Evolutionary conservation across 1,140 invertebrate genomes (phyloP), one percentile per base, ranked within the genome.

Genomic region (Macrotrachela quadricornifera): DNA sequence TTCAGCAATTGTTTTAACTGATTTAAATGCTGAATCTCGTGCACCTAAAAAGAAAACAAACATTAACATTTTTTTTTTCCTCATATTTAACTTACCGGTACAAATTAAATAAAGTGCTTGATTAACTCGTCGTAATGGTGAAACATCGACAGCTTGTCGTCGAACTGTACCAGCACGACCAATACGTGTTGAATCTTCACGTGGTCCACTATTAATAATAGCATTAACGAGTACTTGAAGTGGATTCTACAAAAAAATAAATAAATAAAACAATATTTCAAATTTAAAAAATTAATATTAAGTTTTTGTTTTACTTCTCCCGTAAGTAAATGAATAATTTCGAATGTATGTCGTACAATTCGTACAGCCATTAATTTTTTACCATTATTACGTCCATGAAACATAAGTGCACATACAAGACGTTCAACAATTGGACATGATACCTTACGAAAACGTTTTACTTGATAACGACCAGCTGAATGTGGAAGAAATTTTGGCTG

Each of bases 291-390:
- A n/a, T n/a, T n/a, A n/a, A n/a, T 10, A 6, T 21, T 14, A 14
- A 43, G 6, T 44, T 21, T 15, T n/a, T n/a, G n/a, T 45, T 30
- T 50, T 73, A 87, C 85, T 74, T 97, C 90, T 58, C 86, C 90
- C 60, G 92, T 96, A 0, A 97, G 75, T 57, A 99, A 74, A 71
- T 97, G 85, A 63, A 99, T 97, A 69, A 99, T 99, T 75, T 99
- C 94, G 73, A 99, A 97, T 1, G 91, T 82, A 70, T 99, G 94
- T 67, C 95, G 96, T 0, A 99, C 87, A 68, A 99, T 99, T 54
- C 91, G 77, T n/a, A 96, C 88, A 55, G 94, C 85, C 87, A 97
- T 87, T 39, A 99, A 71, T 73, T 99, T 99, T 72, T 99, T 99
- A 59, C 92, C 94, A 67, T 97, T 99, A 73, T 99, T 99, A 59